Evolutionary conservation across 2,888 invertebrate species (phyloP), one percentile per base, ranked within the genome.

Genomic region (Machimus atricapillus): DNA sequence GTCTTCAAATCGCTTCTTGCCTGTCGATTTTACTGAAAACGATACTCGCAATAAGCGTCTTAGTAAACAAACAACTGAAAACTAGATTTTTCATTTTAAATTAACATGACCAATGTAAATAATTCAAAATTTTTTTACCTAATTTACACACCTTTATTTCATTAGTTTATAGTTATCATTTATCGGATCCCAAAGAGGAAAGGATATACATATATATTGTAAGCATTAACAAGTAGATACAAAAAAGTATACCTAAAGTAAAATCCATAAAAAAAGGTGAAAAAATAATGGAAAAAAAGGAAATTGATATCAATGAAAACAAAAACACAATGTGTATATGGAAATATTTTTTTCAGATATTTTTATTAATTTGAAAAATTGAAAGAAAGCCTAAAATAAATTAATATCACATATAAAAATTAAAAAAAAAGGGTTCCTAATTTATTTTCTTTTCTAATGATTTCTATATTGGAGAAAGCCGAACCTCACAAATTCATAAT

Each of bases 311-410:
- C 6, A 46, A 40, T 16, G 4, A 4, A 81, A 81, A 81, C 56
- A 34, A 81, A 79, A 81, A 52, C n/a, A 78, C 8, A 81, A 52
- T 19, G 23, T 27, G 27, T 27, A 19, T 31, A 12, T 56, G 31
- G 81, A 56, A 81, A 81, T 56, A 43, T 81, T 81, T 31, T 81
- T 31, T 81, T 81, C 81, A 56, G 81, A 81, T 78, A 23, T 56
- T 81, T 81, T 81, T 52, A 52, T 81, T 81, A 81, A 81, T 81
- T 81, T 81, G 46, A 78, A 76, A 81, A 81, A 81, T 81, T 81
- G 81, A 81, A 81, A 81, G 78, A 81, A 81, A 81, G 81, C 81
- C 81, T 81, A 81, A 81, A 81, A 81, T 81, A 81, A 81, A 81
- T 81, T 81, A 81, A 81, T 81, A 81, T 81, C 81, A 81, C 81